Evolutionary conservation across 2,113 vertebrate genomes (phyloP).

Genomic region (Physeter macrocephalus): DNA sequence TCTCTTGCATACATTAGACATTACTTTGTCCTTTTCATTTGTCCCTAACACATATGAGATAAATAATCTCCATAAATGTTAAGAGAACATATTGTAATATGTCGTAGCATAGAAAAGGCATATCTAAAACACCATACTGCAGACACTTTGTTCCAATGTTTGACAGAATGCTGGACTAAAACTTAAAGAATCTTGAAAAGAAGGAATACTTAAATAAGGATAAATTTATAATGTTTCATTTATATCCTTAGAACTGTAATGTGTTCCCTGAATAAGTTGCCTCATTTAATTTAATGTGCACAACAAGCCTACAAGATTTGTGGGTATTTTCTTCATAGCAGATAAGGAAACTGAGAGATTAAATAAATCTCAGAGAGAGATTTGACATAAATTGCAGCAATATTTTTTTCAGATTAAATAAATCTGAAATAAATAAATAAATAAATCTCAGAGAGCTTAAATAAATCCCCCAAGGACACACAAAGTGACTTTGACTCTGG

Average conservation of each 20-base stretch:
- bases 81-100: background rate
- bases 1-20: background rate
- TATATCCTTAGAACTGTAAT: background rate
- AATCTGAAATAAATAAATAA: too few species aligned
- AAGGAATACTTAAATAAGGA: background rate
- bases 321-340: background rate
- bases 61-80: background rate
- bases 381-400: too few species aligned
- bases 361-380: background rate
- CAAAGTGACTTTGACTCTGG: background rate
- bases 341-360: background rate
- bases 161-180: background rate
- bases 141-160: background rate
- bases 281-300: background rate
- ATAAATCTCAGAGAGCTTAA: too few species aligned
- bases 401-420: too few species aligned
- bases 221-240: background rate
- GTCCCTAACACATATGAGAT: background rate
- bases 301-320: background rate
- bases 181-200: background rate
- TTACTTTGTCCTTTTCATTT: background rate
- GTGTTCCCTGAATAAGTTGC: background rate
- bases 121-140: background rate
- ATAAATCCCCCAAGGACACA: background rate
- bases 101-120: background rate